Evolutionary conservation across 2,888 invertebrate genomes (phyloP).

Genomic region (Hypsopygia costalis): DNA sequence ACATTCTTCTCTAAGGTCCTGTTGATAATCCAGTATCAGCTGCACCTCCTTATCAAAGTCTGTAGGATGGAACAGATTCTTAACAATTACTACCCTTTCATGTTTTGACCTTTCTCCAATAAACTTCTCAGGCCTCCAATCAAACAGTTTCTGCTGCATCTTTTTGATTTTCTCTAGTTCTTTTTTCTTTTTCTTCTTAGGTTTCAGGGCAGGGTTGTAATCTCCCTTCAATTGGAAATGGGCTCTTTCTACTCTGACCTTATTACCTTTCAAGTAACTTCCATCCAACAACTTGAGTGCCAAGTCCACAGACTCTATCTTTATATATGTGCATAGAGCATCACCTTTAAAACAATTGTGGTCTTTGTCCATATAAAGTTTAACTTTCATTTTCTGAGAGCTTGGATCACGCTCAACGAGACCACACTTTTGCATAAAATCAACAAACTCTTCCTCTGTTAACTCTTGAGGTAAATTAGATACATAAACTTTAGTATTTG

Average conservation of each 20-base stretch:
- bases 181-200: slow-evolving; percentile 93
- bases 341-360: slow-evolving; percentile 95
- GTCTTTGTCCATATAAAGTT: slow-evolving; percentile 92
- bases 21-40: slow-evolving; percentile 93
- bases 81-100: slow-evolving; percentile 95
- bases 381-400: slow-evolving; percentile 91
- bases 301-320: slow-evolving; percentile 96
- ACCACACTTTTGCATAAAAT: slow-evolving; percentile 98
- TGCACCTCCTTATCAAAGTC: slow-evolving; percentile 95
- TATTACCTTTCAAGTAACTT: slow-evolving; percentile 87
- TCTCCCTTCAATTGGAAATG: slow-evolving; percentile 96
- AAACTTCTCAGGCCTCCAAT: slow-evolving; percentile 97
- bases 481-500: slow-evolving; percentile 97
- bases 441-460: slow-evolving; percentile 93
- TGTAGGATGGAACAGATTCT: slow-evolving; percentile 94
- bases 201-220: slow-evolving; percentile 95
- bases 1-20: slow-evolving; percentile 94
- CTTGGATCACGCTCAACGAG: slow-evolving; percentile 93
- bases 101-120: slow-evolving; percentile 91
- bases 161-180: slow-evolving; percentile 95
- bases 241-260: slow-evolving; percentile 93
- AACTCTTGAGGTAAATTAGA: slow-evolving; percentile 93
- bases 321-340: slow-evolving; percentile 97
- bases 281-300: slow-evolving; percentile 96
- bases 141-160: slow-evolving; percentile 96